Evolutionary conservation across 2,113 vertebrate genomes (phyloP).

Genomic region (Semicossyphus pulcher): DNA sequence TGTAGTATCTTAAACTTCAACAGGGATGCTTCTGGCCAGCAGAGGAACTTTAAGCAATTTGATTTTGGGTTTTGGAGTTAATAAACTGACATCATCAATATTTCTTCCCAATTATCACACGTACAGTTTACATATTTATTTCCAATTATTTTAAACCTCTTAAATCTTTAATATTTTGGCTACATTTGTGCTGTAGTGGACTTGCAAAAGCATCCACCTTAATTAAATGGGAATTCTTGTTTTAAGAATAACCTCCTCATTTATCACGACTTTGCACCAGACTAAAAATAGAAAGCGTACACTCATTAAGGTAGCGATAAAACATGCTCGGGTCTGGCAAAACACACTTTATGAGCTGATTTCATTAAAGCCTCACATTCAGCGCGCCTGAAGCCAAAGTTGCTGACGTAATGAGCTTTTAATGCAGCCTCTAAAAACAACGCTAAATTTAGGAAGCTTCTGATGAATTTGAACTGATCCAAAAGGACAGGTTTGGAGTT

Average conservation of each 20-base stretch:
- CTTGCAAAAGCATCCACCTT: constrained; percentile 4
- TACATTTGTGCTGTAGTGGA: not conserved
- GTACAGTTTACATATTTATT: too few species aligned
- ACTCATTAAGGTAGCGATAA: constrained; percentile 21
- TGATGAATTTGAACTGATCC: not conserved
- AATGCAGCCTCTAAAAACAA: constrained; percentile 9
- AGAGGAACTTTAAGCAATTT: not conserved
- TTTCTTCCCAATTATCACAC: too few species aligned
- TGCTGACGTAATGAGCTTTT: constrained; percentile 34
- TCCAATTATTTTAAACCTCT: too few species aligned
- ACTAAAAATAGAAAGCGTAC: constrained; percentile 41
- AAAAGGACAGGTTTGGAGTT: not conserved
- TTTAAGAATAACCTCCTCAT: constrained; percentile 12
- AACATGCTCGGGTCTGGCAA: constrained; percentile 21
- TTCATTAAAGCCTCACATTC: constrained; percentile 16
- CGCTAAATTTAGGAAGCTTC: constrained; percentile 24
- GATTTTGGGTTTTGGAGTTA: not conserved
- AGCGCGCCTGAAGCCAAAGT: not conserved
- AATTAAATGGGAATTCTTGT: constrained; percentile 19
- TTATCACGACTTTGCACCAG: constrained; percentile 34
- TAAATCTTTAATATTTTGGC: too few species aligned
- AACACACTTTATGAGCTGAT: constrained; percentile 14
- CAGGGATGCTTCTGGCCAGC: not conserved
- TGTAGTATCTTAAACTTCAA: not conserved
- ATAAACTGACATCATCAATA: too few species aligned